phyloP scores from a whole-genome alignment of 2,113 vertebrate species.

The Cepphus grylle region DNA sequence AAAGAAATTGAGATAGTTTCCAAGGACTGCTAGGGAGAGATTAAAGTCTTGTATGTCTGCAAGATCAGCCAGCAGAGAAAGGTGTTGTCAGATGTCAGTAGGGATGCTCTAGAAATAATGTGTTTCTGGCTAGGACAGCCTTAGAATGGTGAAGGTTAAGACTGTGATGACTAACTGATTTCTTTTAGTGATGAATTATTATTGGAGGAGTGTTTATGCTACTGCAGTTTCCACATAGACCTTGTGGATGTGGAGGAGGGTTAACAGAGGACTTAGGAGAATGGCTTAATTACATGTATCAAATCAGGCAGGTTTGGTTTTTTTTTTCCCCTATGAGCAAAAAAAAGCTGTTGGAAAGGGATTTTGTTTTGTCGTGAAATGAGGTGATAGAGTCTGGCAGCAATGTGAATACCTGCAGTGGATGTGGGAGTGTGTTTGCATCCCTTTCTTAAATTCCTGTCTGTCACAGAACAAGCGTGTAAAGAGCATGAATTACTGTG shows the following conservation, averaged over 20 bases:
- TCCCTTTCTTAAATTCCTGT: background rate
- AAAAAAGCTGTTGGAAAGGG: background rate
- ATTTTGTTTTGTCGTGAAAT: background rate
- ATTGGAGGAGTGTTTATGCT: background rate
- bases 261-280: background rate
- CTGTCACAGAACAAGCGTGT: background rate
- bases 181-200: background rate
- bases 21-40: background rate
- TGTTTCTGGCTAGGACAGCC: background rate
- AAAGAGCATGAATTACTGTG: background rate
- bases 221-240: background rate
- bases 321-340: background rate
- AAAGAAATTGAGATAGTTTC: background rate
- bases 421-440: background rate
- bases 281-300: background rate
- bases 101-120: background rate
- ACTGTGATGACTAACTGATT: background rate
- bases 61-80: background rate
- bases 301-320: background rate
- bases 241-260: background rate
- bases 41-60: background rate
- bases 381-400: background rate
- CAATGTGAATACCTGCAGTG: background rate
- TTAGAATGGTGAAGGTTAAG: background rate
- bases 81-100: background rate